Percentiles rank a stretch among this genome's conserved stretches.
These are phyloP conservation scores for Agapornis roseicollis DNA, from an alignment of 2,113 vertebrate genomes.

Conservation along the genomic window DNA sequence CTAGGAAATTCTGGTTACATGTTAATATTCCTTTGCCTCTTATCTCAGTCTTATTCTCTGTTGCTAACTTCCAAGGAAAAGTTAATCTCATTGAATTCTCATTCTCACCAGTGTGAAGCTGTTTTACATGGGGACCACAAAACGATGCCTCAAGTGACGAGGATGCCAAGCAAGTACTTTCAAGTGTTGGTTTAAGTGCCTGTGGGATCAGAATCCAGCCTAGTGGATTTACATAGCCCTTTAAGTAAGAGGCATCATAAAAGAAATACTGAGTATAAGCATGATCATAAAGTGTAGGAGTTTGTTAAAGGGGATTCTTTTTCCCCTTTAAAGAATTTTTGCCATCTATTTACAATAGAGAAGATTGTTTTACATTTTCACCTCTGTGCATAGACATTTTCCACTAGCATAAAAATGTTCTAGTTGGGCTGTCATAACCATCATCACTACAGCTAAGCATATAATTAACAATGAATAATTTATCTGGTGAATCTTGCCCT, in stretches of 20 bases:
- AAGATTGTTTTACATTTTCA: constrained; percentile 51
- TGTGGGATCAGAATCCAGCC: background rate
- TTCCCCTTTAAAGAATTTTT: background rate
- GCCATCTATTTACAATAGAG: constrained; percentile 39
- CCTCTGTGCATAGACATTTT: constrained; percentile 50
- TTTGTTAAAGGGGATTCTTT: background rate
- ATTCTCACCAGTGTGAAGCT: background rate
- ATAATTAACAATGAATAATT: constrained; percentile 72
- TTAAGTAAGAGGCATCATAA: background rate
- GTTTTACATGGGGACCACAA: background rate
- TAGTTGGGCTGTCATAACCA: constrained; percentile 64
- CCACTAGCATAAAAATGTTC: constrained; percentile 50
- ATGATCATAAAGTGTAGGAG: background rate
- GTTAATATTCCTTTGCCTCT: background rate
- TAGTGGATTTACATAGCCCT: background rate
- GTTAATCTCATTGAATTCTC: background rate
- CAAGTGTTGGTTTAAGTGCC: background rate
- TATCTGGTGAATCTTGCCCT: constrained; percentile 69
- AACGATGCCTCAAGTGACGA: background rate
- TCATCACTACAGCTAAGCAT: constrained; percentile 67
- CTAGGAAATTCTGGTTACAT: background rate
- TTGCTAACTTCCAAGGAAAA: constrained; percentile 11
- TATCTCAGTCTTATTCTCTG: background rate
- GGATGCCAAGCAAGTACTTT: background rate
- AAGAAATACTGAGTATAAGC: background rate